Evolutionary conservation across 2,113 vertebrate genomes (phyloP), one percentile per base, ranked within the genome.

Genomic region (Microtus ochrogaster): DNA sequence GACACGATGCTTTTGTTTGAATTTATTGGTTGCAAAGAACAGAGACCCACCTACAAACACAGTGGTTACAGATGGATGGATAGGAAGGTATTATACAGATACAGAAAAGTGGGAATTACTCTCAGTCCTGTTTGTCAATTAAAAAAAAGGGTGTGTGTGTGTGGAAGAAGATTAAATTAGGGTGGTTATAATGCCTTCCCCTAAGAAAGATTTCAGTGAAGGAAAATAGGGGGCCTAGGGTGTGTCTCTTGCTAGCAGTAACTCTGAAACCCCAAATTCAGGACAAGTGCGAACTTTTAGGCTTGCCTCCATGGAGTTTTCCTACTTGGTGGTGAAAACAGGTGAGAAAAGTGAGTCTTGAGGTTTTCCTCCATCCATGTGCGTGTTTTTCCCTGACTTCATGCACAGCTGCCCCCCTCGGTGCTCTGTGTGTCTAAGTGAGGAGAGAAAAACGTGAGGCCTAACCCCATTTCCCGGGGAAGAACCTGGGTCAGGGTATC

Each of bases 371-470:
- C 21, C 85, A 66, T 66, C 13, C 28, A 3, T 13, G 21, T 47
- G 74, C 8, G 5, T 13, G 78, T 77, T 74, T 92, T 82, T 79
- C 83, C 72, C n/a, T 26, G 79, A 77, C 41, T 41, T 41, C 9
- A 63, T 4, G 44, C 61, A 87, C 2, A 2, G 39, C 55, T 33
- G 84, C 47, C 44, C 63, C 2, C 0, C 58, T 89, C 61, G 5
- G 16, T 73, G 81, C 61, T 76, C 70, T 79, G 24, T 1, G 30
- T 90, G 68, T 82, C 95, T 72, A 94, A 94, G 90, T 68, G 74
- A 92, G n/a, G 55, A 77, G 30, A 70, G 66, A 73, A 92, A 78
- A 86, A 93, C 36, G n/a, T 52, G 36, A 28, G 72, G 73, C 39
- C 17, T 61, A n/a, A 91, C 19, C 44, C 26, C 3, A 26, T 76